Base-by-base conservation (phyloP, 2,888 invertebrate genomes). In the Phymatocera aterrima region DNA sequence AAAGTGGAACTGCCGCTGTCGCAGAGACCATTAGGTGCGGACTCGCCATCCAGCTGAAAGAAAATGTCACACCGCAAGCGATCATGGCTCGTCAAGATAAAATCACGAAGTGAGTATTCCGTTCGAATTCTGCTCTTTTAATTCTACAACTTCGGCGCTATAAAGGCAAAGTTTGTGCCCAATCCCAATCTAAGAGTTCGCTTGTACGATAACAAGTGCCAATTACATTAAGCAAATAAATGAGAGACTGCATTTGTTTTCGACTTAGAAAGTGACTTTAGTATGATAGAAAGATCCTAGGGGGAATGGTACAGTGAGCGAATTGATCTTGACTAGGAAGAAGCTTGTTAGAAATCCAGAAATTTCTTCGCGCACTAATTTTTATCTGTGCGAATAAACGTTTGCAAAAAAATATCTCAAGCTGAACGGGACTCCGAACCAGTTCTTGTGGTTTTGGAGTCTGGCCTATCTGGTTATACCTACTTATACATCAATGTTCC, bases 21-120 rank as follows among this genome's bases (percentile, higher is more conserved):
- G 94, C 96, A 4, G 97, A 96, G 87, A 95, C 95, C 0, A 95
- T 98, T 54, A 91, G 98, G 82, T 95, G 96, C 8, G 97, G 97
- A 0, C 92, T 98, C 60, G 97, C 95, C 15, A 94, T 97, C 91
- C 97, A 97, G 88, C 91, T 98, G 74, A 95, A 97, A 87, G 95
- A 97, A 86, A 94, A 96, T 2, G 93, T 97, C 4, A 95, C 96
- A 1, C 92, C 94, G 28, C 93, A 94, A 81, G 93, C 93, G 77
- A 97, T 98, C 79, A 92, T 94, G 83, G 92, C 93, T 21, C 91
- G 94, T 82, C 95, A 96, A 87, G 95, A 96, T 85, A 94, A 93
- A 89, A 94, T 96, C 78, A 94, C 94, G 83, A 95, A 93, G 96
- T 96, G 89, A 91, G 92, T 90, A 43, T 46, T 28, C 15, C 28